Conservation (phyloP, 2,888 invertebrate species). For the Euplagia quadripunctaria region DNA sequence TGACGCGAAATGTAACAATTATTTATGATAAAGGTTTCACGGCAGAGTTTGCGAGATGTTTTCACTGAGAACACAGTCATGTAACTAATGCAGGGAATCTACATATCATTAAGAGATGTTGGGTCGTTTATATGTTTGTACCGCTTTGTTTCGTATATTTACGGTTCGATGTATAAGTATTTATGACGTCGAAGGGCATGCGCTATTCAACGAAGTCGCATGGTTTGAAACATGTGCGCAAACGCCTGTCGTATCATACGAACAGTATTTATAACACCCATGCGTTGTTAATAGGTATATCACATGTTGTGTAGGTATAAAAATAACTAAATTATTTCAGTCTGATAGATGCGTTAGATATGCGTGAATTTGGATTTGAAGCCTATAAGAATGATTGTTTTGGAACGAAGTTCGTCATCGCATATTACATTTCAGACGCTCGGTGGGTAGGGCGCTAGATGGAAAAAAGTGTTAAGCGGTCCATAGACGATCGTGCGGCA, state of each 20-base stretch:
- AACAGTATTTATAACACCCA: conserved; percentile 41
- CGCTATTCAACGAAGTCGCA: conserved; percentile 65
- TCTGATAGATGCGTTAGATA: no score
- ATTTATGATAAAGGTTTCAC: conserved; percentile 43
- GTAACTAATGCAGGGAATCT: conserved; percentile 87
- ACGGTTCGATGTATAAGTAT: conserved; percentile 79
- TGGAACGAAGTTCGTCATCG: no score
- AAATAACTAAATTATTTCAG: background rate
- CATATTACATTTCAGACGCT: no score
- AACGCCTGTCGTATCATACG: conserved; percentile 80
- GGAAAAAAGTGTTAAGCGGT: no score
- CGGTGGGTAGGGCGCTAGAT: no score
- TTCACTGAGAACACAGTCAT: conserved; percentile 85
- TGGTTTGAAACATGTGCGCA: conserved; percentile 66
- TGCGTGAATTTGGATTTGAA: no score
- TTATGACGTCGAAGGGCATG: conserved; percentile 78
- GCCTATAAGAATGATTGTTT: no score
- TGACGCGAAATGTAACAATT: conserved; percentile 41
- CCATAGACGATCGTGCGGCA: no score
- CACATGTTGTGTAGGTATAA: background rate
- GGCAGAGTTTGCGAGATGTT: conserved; percentile 80
- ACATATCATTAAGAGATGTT: conserved; percentile 88
- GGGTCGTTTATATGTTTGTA: conserved; percentile 84
- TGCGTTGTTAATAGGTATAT: background rate
- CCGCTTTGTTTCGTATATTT: conserved; percentile 85